Percentiles rank a stretch among this genome's conserved stretches.
Evolutionary conservation across 2,113 vertebrate species (phyloP).

Genomic region (Apodemus speciosus): DNA sequence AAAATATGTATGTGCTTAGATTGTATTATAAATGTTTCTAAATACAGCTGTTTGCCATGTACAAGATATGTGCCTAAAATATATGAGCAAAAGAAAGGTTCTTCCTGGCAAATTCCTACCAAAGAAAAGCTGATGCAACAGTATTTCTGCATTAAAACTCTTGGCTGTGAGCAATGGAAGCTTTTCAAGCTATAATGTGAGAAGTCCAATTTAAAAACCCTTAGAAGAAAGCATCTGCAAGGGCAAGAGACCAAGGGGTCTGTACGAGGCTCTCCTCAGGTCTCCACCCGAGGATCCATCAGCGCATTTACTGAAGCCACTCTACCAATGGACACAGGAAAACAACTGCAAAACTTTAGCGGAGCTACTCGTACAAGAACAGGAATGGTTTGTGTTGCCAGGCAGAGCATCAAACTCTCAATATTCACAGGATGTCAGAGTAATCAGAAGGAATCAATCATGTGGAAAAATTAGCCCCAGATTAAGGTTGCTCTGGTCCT

Average conservation of each 20-base stretch:
- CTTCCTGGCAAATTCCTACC: neutral
- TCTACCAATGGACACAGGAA: neutral
- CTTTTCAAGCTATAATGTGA: neutral
- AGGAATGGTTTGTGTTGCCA: neutral
- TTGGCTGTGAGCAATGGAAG: neutral
- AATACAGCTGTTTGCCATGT: neutral
- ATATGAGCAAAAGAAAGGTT: neutral
- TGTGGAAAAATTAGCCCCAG: neutral
- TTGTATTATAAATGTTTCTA: neutral
- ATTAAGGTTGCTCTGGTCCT: neutral
- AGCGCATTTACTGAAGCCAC: neutral
- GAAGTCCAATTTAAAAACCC: neutral
- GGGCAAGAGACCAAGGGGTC: neutral
- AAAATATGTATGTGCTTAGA: neutral
- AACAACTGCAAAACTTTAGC: too few relatives aligned
- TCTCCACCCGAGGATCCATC: neutral
- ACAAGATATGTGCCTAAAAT: neutral
- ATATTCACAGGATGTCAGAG: neutral
- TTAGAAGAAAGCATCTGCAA: neutral
- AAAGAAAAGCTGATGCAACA: neutral
- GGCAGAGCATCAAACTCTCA: neutral
- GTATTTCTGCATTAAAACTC: neutral
- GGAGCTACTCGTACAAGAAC: neutral
- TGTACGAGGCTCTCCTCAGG: too few relatives aligned
- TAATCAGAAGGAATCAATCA: neutral